phyloP scores from a whole-genome alignment of 2,113 vertebrate genomes.

The Hassar affinis region DNA sequence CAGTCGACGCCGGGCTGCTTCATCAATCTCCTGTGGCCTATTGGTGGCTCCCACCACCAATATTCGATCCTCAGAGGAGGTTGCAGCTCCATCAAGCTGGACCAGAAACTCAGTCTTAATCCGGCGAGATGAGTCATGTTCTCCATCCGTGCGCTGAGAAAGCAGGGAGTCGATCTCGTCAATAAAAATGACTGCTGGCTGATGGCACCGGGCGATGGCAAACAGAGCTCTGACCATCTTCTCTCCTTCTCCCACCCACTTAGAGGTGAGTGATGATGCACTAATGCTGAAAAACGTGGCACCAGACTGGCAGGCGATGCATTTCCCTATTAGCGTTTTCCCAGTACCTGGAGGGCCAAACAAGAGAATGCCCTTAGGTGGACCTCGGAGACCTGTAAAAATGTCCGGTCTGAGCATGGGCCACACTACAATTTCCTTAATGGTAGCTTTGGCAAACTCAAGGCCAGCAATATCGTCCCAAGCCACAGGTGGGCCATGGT shows the following conservation, averaged over 20 bases:
- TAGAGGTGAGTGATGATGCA: slow-evolving; percentile 94
- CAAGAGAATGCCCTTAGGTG: slow-evolving; percentile 93
- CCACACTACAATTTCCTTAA: slow-evolving; percentile 98
- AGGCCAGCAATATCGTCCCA: slow-evolving; percentile 97
- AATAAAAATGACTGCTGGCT: slow-evolving; percentile 95
- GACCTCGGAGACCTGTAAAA: slow-evolving; percentile 90
- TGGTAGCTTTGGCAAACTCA: slow-evolving; percentile 93
- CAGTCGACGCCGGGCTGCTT: slow-evolving; percentile 88
- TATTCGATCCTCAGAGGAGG: slow-evolving; percentile 89
- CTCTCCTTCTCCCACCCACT: slow-evolving; percentile 97
- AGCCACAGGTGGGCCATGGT: slow-evolving; percentile 84
- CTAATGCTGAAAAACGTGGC: slow-evolving; percentile 98
- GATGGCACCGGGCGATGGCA: slow-evolving; percentile 87
- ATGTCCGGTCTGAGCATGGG: slow-evolving; percentile 96
- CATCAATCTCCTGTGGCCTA: slow-evolving; percentile 93
- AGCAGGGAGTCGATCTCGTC: slow-evolving; percentile 95
- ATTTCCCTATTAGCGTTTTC: slow-evolving; percentile 96
- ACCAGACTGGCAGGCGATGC: slow-evolving; percentile 93
- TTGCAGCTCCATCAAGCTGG: slow-evolving; percentile 91
- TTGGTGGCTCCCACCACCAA: slow-evolving; percentile 95
- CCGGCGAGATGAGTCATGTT: slow-evolving; percentile 90
- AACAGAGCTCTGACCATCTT: slow-evolving; percentile 96
- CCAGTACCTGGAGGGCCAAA: slow-evolving; percentile 96
- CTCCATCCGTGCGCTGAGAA: slow-evolving; percentile 90
- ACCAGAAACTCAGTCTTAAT: slow-evolving; percentile 98